Evolutionary conservation across 1,140 invertebrate genomes (phyloP), one percentile per base, ranked within the genome.

Genomic region (Lordiphosa mommai): DNA sequence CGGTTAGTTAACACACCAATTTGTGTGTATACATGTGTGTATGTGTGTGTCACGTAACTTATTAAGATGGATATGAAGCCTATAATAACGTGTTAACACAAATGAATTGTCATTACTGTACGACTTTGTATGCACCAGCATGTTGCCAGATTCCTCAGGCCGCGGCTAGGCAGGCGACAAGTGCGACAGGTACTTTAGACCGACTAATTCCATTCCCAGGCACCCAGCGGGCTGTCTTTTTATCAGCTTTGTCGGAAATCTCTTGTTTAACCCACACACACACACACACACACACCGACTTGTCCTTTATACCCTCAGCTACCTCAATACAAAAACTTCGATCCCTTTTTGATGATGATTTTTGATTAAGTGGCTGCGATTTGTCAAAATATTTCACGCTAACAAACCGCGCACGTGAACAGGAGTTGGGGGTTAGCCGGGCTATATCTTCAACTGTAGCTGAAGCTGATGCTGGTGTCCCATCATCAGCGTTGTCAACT

Each of bases 321-420:
- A 70, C 72, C 72, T 80, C 74, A 73, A 80, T 66, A 80, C 70
- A 66, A 73, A 32, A 80, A 72, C 84, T 79, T 87, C 85, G 84
- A 87, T 87, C 77, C 77, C 71, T 84, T 79, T 68, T 58, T 60
- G 77, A 79, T 85, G 79, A 82, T 76, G 80, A 85, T 79, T 86
- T 85, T 65, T 87, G 84, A 87, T 87, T 87, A 86, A 87, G 84
- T 86, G 84, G 50, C 76, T 73, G 70, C 70, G 70, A 87, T 87
- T 87, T 84, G 84, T 87, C 84, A 87, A 86, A 87, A 87, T 87
- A 87, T 84, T 86, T 86, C 61, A 86, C 72, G 76, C 76, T 67
- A 49, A 67, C 40, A 49, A 40, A 33, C 51, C 20, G 52, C 77
- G 76, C 76, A 82, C 76, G 76, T 82, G 76, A 82, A 61, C 51